phyloP scores from a whole-genome alignment of 2,888 invertebrate species.

The Drosophila subquinaria region DNA sequence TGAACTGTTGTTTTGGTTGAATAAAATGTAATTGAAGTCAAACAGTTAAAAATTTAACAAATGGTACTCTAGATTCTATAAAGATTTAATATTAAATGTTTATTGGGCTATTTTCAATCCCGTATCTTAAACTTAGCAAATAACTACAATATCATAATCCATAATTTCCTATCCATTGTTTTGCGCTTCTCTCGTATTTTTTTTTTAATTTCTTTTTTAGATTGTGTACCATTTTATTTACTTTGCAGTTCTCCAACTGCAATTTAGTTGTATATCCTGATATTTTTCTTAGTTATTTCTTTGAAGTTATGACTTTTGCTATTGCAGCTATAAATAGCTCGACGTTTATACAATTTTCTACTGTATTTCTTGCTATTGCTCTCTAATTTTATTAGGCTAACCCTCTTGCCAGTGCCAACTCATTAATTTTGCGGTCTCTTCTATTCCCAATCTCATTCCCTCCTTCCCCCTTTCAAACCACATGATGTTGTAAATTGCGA shows the following conservation, averaged over 20 bases:
- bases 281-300: not conserved
- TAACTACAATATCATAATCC: not conserved
- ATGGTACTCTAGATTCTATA: not conserved
- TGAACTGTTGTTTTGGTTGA: no score
- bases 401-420: conserved; percentile 28
- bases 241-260: not conserved
- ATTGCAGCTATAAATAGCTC: not conserved
- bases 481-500: conserved; percentile 66
- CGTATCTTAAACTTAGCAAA: not conserved
- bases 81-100: not conserved
- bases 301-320: not conserved
- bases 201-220: not conserved
- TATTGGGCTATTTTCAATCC: not conserved
- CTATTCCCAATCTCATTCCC: not conserved
- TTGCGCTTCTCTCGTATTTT: not conserved
- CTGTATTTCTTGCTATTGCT: not conserved
- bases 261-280: not conserved
- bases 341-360: not conserved
- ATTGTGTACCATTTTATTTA: not conserved
- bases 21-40: no score
- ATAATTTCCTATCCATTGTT: not conserved
- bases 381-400: conserved; percentile 29
- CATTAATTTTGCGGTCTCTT: conserved; percentile 38
- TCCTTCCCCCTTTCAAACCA: not conserved
- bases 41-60: no score